Evolutionary conservation across 2,797 vertebrate species (phyloP).

Genomic region (Siniperca scherzeri): DNA sequence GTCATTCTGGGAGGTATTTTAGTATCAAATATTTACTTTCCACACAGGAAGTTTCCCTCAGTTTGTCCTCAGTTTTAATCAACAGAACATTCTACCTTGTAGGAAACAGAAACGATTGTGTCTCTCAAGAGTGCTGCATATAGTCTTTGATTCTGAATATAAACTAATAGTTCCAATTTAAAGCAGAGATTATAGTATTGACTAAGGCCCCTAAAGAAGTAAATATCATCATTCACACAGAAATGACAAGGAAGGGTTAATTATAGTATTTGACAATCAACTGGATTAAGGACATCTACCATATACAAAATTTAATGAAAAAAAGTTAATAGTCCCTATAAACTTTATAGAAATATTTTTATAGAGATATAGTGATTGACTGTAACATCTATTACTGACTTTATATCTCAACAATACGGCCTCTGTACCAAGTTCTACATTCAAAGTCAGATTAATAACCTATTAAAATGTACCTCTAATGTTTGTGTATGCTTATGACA

Average conservation of each 20-base stretch:
- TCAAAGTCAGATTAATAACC: background rate
- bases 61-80: background rate
- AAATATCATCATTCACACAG: background rate
- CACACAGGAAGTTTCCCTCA: background rate
- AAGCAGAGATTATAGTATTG: background rate
- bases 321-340: background rate
- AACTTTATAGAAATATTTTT: background rate
- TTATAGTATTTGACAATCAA: background rate
- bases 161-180: background rate
- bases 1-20: slow-evolving; percentile 2
- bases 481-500: background rate
- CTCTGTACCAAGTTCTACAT: background rate
- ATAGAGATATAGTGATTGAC: background rate
- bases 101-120: background rate
- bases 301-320: background rate
- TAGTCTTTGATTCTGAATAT: background rate
- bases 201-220: background rate
- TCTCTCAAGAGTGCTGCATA: background rate
- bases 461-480: background rate
- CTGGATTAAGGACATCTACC: background rate
- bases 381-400: background rate
- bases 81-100: background rate
- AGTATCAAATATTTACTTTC: background rate
- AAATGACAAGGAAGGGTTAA: background rate
- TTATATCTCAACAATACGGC: background rate